Evolutionary conservation across 2,797 vertebrate genomes (phyloP).

Genomic region (Enteromius mattozi): DNA sequence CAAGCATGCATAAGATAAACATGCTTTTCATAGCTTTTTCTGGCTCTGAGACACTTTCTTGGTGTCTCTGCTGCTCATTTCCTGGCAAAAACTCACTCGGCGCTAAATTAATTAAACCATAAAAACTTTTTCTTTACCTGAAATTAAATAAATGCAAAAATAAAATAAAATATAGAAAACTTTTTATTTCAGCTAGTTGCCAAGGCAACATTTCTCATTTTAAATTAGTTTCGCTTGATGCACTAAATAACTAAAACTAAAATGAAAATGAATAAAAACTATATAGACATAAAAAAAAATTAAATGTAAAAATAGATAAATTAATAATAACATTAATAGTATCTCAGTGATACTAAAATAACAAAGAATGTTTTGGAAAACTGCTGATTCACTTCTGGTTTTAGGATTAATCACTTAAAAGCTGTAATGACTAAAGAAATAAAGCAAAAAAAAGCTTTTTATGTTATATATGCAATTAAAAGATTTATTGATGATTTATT

Average conservation of each 20-base stretch:
- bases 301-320: not conserved
- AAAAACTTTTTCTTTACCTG: not conserved
- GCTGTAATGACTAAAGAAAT: not conserved
- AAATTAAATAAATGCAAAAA: too few species aligned
- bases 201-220: not conserved
- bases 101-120: too few species aligned
- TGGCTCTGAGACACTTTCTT: too few species aligned
- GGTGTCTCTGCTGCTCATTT: too few species aligned
- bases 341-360: not conserved
- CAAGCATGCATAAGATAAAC: too few species aligned
- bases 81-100: too few species aligned
- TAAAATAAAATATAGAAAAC: too few species aligned
- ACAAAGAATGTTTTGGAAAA: not conserved
- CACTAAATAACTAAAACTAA: not conserved
- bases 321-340: not conserved
- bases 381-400: not conserved
- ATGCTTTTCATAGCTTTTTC: not conserved
- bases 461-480: not conserved
- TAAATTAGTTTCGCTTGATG: not conserved
- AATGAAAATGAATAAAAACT: not conserved
- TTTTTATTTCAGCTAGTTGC: not conserved
- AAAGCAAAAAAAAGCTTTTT: not conserved
- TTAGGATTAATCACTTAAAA: not conserved
- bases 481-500: not conserved
- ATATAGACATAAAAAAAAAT: not conserved